Evolutionary conservation across 2,113 vertebrate genomes (phyloP).

Genomic region (Carassius gibelio): DNA sequence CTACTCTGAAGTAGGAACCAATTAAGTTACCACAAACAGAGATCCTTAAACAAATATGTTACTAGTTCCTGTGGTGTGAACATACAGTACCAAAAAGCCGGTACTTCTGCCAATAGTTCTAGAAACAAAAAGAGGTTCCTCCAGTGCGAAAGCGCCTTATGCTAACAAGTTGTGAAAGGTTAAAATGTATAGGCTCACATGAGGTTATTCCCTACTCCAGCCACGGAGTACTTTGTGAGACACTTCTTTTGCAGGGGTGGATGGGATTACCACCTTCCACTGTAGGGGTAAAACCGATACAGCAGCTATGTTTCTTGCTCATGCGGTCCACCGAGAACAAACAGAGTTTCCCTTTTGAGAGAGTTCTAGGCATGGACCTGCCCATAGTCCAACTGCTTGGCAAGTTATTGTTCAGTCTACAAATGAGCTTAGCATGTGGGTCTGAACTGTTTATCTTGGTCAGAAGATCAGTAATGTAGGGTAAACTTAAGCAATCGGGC

Average conservation of each 20-base stretch:
- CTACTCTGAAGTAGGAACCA: no score
- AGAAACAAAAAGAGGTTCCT: no score
- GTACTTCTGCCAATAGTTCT: no score
- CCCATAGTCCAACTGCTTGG: slow-evolving; percentile 77
- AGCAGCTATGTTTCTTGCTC: slow-evolving; percentile 82
- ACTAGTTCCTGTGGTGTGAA: no score
- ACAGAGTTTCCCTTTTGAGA: slow-evolving; percentile 78
- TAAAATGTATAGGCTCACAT: background rate
- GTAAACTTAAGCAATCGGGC: slow-evolving; percentile 78
- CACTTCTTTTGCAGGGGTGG: slow-evolving; percentile 83
- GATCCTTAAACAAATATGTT: no score
- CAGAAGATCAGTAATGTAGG: slow-evolving; percentile 80
- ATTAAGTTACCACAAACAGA: no score
- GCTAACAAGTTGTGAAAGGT: background rate
- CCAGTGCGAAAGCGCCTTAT: no score
- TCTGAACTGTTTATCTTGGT: slow-evolving; percentile 72
- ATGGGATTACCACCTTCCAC: slow-evolving; percentile 81
- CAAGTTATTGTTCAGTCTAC: slow-evolving; percentile 75
- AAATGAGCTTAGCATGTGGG: slow-evolving; percentile 75
- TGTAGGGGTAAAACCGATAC: slow-evolving; percentile 81
- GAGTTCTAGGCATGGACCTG: slow-evolving; percentile 60
- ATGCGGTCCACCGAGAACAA: slow-evolving; percentile 83
- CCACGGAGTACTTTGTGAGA: slow-evolving; percentile 85
- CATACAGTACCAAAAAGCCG: no score
- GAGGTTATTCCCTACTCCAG: slow-evolving; percentile 83